Conservation (phyloP, 1,140 invertebrate species). For the Drosophila pseudoananassae region DNA sequence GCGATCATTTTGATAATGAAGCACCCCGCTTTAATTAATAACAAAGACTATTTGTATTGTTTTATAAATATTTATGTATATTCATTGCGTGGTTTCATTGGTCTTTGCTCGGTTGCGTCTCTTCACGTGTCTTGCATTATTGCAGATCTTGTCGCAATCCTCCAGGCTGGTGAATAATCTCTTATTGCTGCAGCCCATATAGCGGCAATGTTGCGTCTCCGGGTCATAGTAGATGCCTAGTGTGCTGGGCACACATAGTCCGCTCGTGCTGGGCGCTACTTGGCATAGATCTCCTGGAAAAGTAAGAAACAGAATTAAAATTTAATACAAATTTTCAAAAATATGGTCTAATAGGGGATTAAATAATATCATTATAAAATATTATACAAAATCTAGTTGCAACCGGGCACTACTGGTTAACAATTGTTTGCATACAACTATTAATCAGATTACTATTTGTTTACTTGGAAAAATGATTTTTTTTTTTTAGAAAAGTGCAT, state of each 20-base stretch:
- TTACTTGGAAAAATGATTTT: background rate
- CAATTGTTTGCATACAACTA: too few species aligned
- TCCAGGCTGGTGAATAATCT: conserved; percentile 63
- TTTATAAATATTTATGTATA: conserved; percentile 21
- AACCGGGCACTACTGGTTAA: too few species aligned
- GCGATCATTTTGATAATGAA: background rate
- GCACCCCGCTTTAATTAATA: conserved; percentile 9
- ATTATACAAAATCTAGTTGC: background rate
- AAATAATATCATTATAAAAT: background rate
- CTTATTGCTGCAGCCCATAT: conserved; percentile 64
- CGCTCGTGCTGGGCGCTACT: conserved; percentile 58
- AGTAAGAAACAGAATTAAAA: background rate
- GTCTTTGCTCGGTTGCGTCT: conserved; percentile 47
- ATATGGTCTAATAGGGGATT: background rate
- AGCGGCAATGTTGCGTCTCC: conserved; percentile 72
- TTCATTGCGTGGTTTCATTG: conserved; percentile 71
- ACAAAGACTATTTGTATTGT: conserved; percentile 26
- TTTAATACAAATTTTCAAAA: background rate
- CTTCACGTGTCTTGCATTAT: conserved; percentile 63
- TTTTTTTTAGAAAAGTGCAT: background rate
- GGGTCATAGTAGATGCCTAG: conserved; percentile 71
- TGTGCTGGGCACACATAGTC: conserved; percentile 63
- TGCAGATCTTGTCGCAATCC: conserved; percentile 78
- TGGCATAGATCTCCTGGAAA: conserved; percentile 67
- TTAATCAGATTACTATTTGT: background rate